Evolutionary conservation across 2,113 vertebrate species (phyloP).

Genomic region (Fulmarus glacialis): DNA sequence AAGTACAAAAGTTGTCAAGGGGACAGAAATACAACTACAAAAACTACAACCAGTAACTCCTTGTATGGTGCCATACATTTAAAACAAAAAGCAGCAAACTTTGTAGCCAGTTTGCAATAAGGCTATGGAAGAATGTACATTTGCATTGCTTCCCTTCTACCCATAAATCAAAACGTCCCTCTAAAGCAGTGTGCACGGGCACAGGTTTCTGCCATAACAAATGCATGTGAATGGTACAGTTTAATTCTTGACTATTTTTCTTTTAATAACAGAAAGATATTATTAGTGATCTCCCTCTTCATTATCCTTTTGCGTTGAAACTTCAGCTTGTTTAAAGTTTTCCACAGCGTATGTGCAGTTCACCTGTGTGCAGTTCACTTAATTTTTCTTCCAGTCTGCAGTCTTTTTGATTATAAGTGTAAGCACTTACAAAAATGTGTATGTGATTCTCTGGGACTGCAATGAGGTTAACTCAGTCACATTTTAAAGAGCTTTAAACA

Average conservation of each 20-base stretch:
- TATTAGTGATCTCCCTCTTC: neutral
- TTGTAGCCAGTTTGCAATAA: neutral
- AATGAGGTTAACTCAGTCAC: neutral
- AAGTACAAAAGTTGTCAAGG: neutral
- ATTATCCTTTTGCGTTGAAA: neutral
- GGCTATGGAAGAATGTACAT: neutral
- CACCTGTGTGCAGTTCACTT: neutral
- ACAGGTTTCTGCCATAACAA: neutral
- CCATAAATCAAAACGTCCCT: neutral
- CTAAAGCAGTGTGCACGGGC: rapidly evolving
- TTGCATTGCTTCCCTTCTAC: neutral
- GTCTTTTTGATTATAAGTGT: neutral
- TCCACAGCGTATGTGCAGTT: neutral
- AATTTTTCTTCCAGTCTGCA: neutral
- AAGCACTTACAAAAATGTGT: rapidly evolving
- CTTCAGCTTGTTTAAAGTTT: neutral
- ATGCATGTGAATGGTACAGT: rapidly evolving
- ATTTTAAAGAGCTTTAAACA: neutral
- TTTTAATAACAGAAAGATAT: neutral
- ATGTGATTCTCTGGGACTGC: neutral
- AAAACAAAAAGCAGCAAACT: neutral
- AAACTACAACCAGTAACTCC: neutral
- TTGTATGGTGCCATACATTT: neutral
- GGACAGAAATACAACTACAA: neutral
- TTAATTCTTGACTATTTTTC: neutral